These are phyloP conservation scores for Riptortus pedestris DNA, from an alignment of 1,140 invertebrate species.

Conservation along the genomic window DNA sequence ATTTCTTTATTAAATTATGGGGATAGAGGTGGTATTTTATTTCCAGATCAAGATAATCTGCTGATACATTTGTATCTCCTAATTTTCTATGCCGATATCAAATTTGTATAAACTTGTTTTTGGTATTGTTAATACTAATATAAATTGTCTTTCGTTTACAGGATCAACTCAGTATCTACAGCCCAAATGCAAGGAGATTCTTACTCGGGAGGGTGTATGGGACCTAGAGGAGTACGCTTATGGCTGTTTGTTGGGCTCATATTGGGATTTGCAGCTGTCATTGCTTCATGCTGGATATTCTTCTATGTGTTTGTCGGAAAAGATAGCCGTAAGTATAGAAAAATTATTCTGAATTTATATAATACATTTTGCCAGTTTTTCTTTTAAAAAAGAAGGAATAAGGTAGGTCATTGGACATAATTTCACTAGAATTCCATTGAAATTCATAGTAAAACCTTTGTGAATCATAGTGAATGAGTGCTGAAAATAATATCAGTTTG, in stretches of 20 bases:
- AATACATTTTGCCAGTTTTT: neutral
- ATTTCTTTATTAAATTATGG: no score
- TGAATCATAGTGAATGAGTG: neutral
- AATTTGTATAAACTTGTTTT: no score
- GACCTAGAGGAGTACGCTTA: conserved; percentile 76
- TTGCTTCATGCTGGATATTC: conserved; percentile 91
- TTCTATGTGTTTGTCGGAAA: conserved; percentile 63
- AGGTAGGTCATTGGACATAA: conserved; percentile 10
- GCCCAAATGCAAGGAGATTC: conserved; percentile 80
- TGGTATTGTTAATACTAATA: no score
- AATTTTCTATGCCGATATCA: no score
- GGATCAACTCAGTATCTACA: conserved; percentile 94
- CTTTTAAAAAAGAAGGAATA: neutral
- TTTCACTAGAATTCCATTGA: neutral
- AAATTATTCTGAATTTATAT: neutral
- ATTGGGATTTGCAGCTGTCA: conserved; percentile 87
- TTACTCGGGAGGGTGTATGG: conserved; percentile 78
- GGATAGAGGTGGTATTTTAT: no score
- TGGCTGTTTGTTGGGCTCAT: conserved; percentile 96
- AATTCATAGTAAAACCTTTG: neutral
- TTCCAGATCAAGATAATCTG: no score
- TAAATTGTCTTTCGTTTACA: conserved; percentile 35
- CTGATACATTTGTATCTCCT: neutral
- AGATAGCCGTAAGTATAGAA: conserved; percentile 34
- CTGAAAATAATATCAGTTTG: neutral